These are phyloP conservation scores for Myotis myotis DNA, from an alignment of 2,797 vertebrate species.

Conservation along the genomic window DNA sequence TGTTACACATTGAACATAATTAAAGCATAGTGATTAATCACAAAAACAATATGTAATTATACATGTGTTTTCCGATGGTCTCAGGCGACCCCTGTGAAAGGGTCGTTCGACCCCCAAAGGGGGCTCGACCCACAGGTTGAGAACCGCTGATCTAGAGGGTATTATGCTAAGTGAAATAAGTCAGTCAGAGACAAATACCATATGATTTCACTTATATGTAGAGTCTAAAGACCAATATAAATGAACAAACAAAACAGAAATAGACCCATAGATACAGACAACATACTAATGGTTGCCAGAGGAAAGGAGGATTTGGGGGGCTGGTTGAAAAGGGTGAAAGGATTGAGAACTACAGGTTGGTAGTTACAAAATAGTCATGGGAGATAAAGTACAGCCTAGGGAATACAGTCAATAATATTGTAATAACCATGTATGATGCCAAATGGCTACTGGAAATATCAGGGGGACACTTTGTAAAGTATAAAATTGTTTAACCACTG, in stretches of 20 bases:
- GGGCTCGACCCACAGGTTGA: too few species aligned
- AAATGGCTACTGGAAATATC: not conserved
- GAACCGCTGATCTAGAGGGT: not conserved
- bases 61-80: too few species aligned
- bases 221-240: not conserved
- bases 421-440: not conserved
- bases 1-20: too few species aligned
- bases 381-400: not conserved
- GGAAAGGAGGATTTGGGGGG: not conserved
- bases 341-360: not conserved
- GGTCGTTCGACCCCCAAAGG: too few species aligned
- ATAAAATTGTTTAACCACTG: not conserved
- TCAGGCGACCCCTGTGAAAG: too few species aligned
- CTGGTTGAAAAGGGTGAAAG: not conserved
- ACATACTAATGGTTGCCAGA: not conserved
- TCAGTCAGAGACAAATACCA: not conserved
- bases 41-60: too few species aligned
- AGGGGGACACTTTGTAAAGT: not conserved
- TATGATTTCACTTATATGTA: not conserved
- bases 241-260: not conserved
- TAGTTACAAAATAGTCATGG: not conserved
- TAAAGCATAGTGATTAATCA: too few species aligned
- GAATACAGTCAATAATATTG: not conserved
- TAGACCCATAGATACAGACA: not conserved
- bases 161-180: not conserved